Base-by-base conservation (phyloP, 2,113 vertebrate species). In the Forbesichthys papilliferus region DNA sequence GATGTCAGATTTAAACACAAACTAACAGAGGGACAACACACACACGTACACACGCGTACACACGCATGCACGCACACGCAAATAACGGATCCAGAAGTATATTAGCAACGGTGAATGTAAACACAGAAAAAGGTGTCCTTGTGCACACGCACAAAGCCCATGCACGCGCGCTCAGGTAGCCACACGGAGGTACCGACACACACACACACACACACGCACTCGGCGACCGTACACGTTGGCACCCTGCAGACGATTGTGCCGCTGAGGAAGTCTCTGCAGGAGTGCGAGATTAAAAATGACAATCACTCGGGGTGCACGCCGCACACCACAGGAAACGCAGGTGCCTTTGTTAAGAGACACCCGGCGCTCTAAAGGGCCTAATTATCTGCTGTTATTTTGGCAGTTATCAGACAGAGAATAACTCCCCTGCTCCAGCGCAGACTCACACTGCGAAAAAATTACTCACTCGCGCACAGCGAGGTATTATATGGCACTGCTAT, bases 321-420 rank as follows among this genome's bases (percentile, higher is more conserved):
- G 82, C 86, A 84, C 88, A 86, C 91, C 86, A 86, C 91, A 86
- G 90, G 92, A 92, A 92, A 87, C 87, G 88, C 93, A 94, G 93
- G 93, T 94, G 93, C 90, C 90, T 93, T 92, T 91, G 90, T 92
- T 90, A 90, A 91, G 91, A 93, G 88, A 90, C 86, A 90, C 89
- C 89, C 91, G 68, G 86, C 79, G 88, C 90, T 92, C 91, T 92
- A 92, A 92, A 93, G 90, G 88, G 88, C 87, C 91, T 92, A 92
- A 93, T 93, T 94, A 93, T 92, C 90, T 90, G 90, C 87, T 86
- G 91, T 93, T 92, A 93, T 91, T 92, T 93, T 93, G 92, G 89
- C 91, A 93, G 90, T 91, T 90, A 92, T 91, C 91, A 88, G 89
- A 87, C 87, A 81, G 80, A 86, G 87, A 89, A 84, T 79, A 85